Conservation (phyloP, 1,140 invertebrate species). For the Tetramorium alpestre region DNA sequence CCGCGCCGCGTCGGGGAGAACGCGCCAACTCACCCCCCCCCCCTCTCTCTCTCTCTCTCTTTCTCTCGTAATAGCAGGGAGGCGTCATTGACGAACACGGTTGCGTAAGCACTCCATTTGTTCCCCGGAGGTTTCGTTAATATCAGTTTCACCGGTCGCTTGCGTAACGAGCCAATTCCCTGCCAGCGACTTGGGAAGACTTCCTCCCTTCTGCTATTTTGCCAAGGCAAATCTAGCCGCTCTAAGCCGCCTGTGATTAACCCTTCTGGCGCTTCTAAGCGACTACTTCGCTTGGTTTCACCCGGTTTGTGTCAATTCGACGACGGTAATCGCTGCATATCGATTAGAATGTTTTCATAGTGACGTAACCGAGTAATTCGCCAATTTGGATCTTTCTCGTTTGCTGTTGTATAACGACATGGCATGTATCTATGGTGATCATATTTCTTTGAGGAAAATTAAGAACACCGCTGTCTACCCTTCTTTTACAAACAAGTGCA, state of each 20-base stretch:
- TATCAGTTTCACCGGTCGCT: slow-evolving; percentile 64
- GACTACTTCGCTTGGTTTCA: slow-evolving; percentile 51
- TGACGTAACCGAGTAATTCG: background rate
- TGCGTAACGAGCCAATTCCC: slow-evolving; percentile 64
- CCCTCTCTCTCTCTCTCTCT: background rate
- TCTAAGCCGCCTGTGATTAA: slow-evolving; percentile 52
- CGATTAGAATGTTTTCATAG: slow-evolving; percentile 3
- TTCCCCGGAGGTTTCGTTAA: slow-evolving; percentile 32
- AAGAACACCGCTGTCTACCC: too few species aligned
- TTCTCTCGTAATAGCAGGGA: background rate
- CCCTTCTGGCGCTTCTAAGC: slow-evolving; percentile 37
- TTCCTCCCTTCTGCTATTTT: slow-evolving; percentile 43
- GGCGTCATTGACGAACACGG: slow-evolving; percentile 9
- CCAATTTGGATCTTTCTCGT: background rate
- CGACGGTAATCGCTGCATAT: slow-evolving; percentile 15
- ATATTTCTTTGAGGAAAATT: too few species aligned
- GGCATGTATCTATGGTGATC: background rate
- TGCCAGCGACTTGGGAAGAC: slow-evolving; percentile 40
- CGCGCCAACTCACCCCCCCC: background rate
- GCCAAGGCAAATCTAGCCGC: slow-evolving; percentile 13
- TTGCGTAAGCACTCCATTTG: slow-evolving; percentile 18
- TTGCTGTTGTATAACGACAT: background rate
- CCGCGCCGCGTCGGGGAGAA: slow-evolving; percentile 17
- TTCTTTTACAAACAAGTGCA: too few species aligned
- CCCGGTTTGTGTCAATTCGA: slow-evolving; percentile 49